phyloP scores from a whole-genome alignment of 1,140 invertebrate species.

The Drosophila carrolli region DNA sequence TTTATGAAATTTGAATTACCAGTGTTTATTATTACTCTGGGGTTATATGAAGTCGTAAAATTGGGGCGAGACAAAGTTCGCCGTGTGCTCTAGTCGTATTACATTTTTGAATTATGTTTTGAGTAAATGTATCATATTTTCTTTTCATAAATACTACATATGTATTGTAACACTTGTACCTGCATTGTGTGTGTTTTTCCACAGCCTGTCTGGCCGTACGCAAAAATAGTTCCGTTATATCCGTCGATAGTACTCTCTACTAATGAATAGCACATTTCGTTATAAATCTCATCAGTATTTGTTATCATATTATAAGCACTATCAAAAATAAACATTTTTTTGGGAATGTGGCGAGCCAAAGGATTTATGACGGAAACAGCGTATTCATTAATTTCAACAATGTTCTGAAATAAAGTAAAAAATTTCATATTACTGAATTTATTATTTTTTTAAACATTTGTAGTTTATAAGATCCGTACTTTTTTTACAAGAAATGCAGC shows the following conservation, averaged over 20 bases:
- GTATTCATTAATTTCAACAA: conserved; percentile 89
- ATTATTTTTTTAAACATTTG: neutral
- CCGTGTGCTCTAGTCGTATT: too few species aligned
- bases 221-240: conserved; percentile 95
- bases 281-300: conserved; percentile 93
- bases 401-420: conserved; percentile 86
- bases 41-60: too few species aligned
- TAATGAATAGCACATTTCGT: conserved; percentile 94
- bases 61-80: too few species aligned
- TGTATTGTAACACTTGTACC: conserved; percentile 84
- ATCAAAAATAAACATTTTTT: conserved; percentile 93
- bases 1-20: too few species aligned
- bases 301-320: conserved; percentile 92
- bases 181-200: conserved; percentile 94
- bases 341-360: conserved; percentile 84
- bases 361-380: conserved; percentile 84
- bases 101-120: too few species aligned
- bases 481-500: too few species aligned
- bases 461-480: neutral
- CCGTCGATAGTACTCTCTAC: conserved; percentile 94
- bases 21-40: too few species aligned
- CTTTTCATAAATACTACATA: neutral
- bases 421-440: neutral
- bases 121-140: too few species aligned
- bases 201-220: conserved; percentile 95